Evolutionary conservation across 2,888 invertebrate species (phyloP).

Genomic region (Clitarchus hookeri): DNA sequence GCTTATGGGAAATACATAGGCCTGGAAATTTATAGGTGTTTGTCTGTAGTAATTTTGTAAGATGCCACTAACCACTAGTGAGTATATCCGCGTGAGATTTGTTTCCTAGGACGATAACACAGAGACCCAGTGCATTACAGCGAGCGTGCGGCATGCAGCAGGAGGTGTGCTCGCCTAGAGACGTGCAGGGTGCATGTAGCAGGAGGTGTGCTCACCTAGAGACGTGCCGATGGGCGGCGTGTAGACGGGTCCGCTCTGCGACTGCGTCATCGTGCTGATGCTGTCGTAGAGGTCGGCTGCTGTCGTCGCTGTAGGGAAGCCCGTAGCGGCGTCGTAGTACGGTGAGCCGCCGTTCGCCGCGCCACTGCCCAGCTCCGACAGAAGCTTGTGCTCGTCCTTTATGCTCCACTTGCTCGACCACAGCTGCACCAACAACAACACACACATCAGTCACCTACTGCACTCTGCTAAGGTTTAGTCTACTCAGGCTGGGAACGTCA

Average conservation of each 20-base stretch:
- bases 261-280: constrained; percentile 73
- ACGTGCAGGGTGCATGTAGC: neutral
- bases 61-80: too few relatives aligned
- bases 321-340: constrained; percentile 52
- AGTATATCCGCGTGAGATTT: too few relatives aligned
- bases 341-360: constrained; percentile 55
- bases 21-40: too few relatives aligned
- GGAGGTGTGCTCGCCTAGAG: too few relatives aligned
- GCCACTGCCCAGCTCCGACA: constrained; percentile 76
- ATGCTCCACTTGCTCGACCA: constrained; percentile 91
- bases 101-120: too few relatives aligned
- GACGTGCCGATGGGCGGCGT: constrained; percentile 70
- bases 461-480: too few relatives aligned
- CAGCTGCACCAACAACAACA: constrained; percentile 58
- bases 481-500: too few relatives aligned
- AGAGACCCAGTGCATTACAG: too few relatives aligned
- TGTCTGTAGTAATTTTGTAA: too few relatives aligned
- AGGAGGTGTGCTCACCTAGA: constrained; percentile 28
- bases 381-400: constrained; percentile 86
- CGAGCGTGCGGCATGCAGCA: too few relatives aligned
- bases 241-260: constrained; percentile 68
- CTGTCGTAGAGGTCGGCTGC: constrained; percentile 69
- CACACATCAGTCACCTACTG: too few relatives aligned
- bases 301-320: constrained; percentile 54
- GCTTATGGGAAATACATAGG: too few relatives aligned